Evolutionary conservation across 2,888 invertebrate species (phyloP).

Genomic region (Apamea anceps): DNA sequence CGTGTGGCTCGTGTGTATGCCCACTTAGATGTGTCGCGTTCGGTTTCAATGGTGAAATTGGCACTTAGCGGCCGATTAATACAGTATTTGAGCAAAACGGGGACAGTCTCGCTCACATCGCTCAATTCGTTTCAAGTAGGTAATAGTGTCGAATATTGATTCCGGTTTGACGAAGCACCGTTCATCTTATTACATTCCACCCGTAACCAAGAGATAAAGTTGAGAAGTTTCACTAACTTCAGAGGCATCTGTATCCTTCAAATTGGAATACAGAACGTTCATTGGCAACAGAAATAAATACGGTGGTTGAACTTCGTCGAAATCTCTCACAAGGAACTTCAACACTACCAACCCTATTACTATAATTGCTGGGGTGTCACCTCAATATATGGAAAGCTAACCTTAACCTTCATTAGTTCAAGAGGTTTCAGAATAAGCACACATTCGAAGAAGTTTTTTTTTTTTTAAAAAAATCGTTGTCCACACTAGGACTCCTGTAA

Average conservation of each 20-base stretch:
- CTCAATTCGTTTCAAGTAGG: not conserved
- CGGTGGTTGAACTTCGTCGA: not conserved
- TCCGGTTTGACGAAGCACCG: not conserved
- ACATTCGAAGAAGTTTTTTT: not conserved
- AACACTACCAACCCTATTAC: not conserved
- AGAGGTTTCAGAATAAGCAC: not conserved
- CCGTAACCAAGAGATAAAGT: not conserved
- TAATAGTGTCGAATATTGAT: not conserved
- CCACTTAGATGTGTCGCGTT: not conserved
- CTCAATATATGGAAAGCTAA: not conserved
- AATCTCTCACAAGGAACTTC: not conserved
- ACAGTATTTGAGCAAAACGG: not conserved
- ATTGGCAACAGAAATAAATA: not conserved
- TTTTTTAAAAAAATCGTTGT: too few relatives aligned
- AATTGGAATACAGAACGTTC: not conserved
- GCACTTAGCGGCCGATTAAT: not conserved
- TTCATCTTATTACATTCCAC: conserved; percentile 22
- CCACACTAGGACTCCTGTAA: too few relatives aligned
- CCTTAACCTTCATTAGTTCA: too few relatives aligned
- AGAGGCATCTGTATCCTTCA: not conserved
- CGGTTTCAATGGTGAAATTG: not conserved
- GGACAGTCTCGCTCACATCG: not conserved
- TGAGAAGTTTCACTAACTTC: not conserved
- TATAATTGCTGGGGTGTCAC: not conserved
- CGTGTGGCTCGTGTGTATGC: too few relatives aligned